Base-by-base conservation (phyloP, 2,797 vertebrate species). In the Malacoraja senta region DNA sequence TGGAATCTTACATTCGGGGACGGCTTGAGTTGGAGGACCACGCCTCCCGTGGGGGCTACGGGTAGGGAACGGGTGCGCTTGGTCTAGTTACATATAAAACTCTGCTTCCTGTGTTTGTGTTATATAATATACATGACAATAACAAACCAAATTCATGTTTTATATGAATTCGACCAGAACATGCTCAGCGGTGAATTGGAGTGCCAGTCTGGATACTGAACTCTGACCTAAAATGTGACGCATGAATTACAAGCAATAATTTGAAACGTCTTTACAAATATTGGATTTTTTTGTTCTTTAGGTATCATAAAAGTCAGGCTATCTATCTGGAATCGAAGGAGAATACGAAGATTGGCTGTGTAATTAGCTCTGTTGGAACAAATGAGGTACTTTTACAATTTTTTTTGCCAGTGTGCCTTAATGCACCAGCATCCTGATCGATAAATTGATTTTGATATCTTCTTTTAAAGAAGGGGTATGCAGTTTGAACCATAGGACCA, bases 261-360 rank as follows among this genome's bases (percentile, higher is more conserved):
- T 68, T 35, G 38, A 88, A 19, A 8, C 24, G 8, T 88, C 15
- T 17, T 88, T 88, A 88, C 17, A 88, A 88, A 68, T 88, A 63
- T 92, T 92, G 26, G 38, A 29, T 15, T 0, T 93, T 94, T 93
- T 94, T 77, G 94, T 17, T 95, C 76, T 94, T 21, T 95, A 99
- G 99, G 98, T 99, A 99, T 95, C 99, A 99, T 95, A 99, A 99
- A 96, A 99, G 98, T 95, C 99, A 99, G 94, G 98, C 99, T 94
- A 98, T 99, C 96, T 99, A 99, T 94, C 95, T 99, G 95, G 99
- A 99, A 95, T 99, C 99, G 6, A 99, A 99, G 95, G 99, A 99
- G 95, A 99, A 99, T 96, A 98, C 98, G 61, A 99, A 99, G 96
- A 98, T 99, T 95, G 99, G 99, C 97, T 99, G 99, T 93, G 99